Percentiles rank a stretch among this genome's conserved stretches.
Evolutionary conservation across 2,797 vertebrate genomes (phyloP).

Genomic region (Lophius americanus): DNA sequence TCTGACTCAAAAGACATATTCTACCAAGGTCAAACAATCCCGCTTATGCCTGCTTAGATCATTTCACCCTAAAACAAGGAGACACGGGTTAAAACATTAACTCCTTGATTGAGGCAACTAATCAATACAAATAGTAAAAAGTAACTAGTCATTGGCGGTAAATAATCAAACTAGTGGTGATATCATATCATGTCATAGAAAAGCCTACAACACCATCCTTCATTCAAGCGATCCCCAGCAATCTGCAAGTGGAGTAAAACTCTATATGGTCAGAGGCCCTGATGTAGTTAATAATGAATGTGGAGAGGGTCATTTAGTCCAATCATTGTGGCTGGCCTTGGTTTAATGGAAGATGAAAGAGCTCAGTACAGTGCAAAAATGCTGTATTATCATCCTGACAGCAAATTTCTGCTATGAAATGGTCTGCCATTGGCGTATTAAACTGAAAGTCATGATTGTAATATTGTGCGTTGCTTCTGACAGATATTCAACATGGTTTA

Average conservation of each 20-base stretch:
- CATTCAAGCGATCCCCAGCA: no score
- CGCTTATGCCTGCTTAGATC: no score
- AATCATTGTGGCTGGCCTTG: slow-evolving; percentile 29
- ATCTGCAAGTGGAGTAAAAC: not conserved
- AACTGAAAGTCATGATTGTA: slow-evolving; percentile 17
- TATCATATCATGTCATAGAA: no score
- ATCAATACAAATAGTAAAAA: no score
- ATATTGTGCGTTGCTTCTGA: slow-evolving; percentile 55
- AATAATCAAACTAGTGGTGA: no score
- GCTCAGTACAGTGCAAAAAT: slow-evolving; percentile 27
- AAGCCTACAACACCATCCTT: no score
- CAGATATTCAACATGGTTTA: slow-evolving; percentile 37
- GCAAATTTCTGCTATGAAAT: slow-evolving; percentile 36
- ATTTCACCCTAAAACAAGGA: no score
- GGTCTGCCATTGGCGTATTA: slow-evolving; percentile 17
- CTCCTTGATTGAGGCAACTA: no score
- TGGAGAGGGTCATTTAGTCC: slow-evolving; percentile 40
- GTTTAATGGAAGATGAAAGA: slow-evolving; percentile 48
- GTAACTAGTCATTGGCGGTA: no score
- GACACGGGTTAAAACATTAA: no score
- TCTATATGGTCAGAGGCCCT: not conserved
- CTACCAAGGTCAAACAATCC: no score
- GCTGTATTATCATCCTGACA: slow-evolving; percentile 38
- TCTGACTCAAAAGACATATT: no score
- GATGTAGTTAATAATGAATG: slow-evolving; percentile 51